Evolutionary conservation across 2,113 vertebrate genomes (phyloP).

Genomic region (Podarcis muralis): DNA sequence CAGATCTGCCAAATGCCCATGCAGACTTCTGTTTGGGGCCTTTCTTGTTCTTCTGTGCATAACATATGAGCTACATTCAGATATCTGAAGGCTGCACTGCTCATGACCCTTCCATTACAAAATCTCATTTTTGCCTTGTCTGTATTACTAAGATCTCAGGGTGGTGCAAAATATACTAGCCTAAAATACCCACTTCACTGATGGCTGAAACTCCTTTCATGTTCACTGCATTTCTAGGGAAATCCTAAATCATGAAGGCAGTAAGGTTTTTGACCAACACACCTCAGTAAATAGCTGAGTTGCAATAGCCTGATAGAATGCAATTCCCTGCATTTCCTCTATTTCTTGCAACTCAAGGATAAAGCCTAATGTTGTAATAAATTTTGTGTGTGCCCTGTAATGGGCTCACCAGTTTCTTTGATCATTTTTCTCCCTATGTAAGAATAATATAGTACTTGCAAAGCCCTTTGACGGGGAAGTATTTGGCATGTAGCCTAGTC

Average conservation of each 20-base stretch:
- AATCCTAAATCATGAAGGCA: constrained; percentile 8
- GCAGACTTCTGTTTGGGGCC: neutral
- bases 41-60: neutral
- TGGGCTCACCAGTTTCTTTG: neutral
- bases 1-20: neutral
- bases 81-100: neutral
- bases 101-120: neutral
- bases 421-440: constrained; percentile 39
- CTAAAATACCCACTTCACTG: constrained; percentile 4
- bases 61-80: neutral
- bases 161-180: constrained; percentile 3
- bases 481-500: neutral
- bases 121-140: neutral
- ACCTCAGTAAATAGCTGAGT: constrained; percentile 31
- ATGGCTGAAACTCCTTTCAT: constrained; percentile 6
- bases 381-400: constrained; percentile 34
- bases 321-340: constrained; percentile 4
- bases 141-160: neutral
- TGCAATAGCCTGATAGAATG: constrained; percentile 28
- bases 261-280: constrained; percentile 12
- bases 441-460: constrained; percentile 4
- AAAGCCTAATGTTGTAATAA: constrained; percentile 32
- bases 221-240: neutral
- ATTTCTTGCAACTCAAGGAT: constrained; percentile 41
- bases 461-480: neutral